Evolutionary conservation across 1,140 invertebrate genomes (phyloP).

Genomic region (Drosophila tani): DNA sequence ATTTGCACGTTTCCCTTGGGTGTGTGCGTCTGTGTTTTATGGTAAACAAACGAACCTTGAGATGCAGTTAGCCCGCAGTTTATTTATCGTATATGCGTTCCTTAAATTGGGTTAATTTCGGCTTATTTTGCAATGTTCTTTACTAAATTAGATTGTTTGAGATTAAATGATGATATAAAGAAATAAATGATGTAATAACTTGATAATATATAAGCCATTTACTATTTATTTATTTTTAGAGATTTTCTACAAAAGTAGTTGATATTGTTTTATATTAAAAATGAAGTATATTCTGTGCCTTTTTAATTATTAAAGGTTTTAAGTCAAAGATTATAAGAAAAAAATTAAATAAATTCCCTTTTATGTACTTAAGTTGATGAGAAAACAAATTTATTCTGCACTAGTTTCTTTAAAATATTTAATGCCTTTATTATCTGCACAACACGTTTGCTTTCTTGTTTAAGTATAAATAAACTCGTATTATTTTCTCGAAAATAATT

Average conservation of each 20-base stretch:
- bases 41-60: conserved; percentile 69
- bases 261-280: no score
- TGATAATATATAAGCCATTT: no score
- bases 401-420: neutral
- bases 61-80: conserved; percentile 61
- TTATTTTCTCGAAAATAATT: conserved; percentile 4
- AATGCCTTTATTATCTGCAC: neutral
- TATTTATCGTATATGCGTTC: conserved; percentile 25
- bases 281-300: no score
- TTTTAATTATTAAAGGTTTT: no score
- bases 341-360: no score
- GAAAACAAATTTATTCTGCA: no score
- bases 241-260: no score
- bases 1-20: conserved; percentile 36
- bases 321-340: neutral
- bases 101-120: conserved; percentile 32
- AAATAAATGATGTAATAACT: neutral
- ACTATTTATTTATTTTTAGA: no score
- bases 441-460: neutral
- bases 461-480: neutral
- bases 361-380: no score
- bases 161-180: neutral
- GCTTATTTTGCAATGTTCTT: conserved; percentile 12
- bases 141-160: neutral
- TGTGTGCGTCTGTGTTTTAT: conserved; percentile 37